These are phyloP conservation scores for Lepidocyrtoides sp. DNA, from an alignment of 2,888 invertebrate species.

Conservation along the genomic window DNA sequence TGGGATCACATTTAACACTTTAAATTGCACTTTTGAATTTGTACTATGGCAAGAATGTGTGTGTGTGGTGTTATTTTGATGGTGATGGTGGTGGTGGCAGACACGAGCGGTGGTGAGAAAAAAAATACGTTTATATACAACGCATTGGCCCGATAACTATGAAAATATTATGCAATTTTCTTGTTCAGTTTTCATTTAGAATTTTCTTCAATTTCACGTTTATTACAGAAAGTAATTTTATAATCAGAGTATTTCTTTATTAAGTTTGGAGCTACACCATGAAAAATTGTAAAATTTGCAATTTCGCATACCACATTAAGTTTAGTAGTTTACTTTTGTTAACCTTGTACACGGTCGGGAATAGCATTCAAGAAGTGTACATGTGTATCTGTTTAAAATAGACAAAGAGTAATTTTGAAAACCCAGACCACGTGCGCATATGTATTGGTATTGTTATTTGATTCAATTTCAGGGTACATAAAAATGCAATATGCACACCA, in stretches of 20 bases:
- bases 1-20: slow-evolving; percentile 52
- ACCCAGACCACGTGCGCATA: too few species aligned
- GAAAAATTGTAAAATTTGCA: neutral
- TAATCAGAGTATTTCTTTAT: neutral
- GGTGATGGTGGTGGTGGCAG: neutral
- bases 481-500: too few species aligned
- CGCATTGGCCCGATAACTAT: neutral
- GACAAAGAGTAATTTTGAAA: too few species aligned
- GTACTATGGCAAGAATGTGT: slow-evolving; percentile 9
- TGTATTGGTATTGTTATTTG: too few species aligned
- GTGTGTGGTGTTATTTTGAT: too few species aligned
- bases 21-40: slow-evolving; percentile 56
- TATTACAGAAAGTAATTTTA: neutral
- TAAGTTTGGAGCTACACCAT: neutral
- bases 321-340: neutral
- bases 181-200: neutral
- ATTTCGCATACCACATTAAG: neutral
- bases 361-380: neutral
- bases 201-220: neutral
- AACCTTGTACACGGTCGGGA: neutral
- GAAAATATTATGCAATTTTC: too few species aligned
- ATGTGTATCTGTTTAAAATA: too few species aligned
- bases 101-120: neutral
- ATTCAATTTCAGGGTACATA: too few species aligned
- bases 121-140: neutral